Conservation (phyloP, 2,113 vertebrate genomes). For the Python bivittatus region DNA sequence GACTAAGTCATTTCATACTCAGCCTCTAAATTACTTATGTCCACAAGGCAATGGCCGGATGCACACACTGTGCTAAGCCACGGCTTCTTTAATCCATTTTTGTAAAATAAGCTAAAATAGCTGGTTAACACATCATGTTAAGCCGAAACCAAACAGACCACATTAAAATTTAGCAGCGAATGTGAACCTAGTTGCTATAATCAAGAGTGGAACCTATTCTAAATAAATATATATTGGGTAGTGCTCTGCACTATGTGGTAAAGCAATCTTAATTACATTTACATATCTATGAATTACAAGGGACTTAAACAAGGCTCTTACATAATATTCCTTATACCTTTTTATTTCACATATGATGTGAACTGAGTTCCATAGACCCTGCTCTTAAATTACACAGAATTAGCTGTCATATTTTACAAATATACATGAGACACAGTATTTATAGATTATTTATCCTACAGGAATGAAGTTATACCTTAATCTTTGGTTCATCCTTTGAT, state of each 20-base stretch:
- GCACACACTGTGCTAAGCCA: not conserved
- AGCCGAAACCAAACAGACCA: not conserved
- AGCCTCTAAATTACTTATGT: not conserved
- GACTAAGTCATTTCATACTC: not conserved
- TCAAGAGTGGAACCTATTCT: not conserved
- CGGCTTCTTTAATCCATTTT: not conserved
- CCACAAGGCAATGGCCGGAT: not conserved
- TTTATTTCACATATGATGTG: not conserved
- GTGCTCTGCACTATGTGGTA: not conserved
- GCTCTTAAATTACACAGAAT: not conserved
- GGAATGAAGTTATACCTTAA: constrained; percentile 85
- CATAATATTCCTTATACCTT: not conserved
- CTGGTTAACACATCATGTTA: not conserved
- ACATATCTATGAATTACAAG: not conserved
- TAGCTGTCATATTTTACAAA: not conserved
- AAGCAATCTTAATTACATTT: not conserved
- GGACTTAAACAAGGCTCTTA: not conserved
- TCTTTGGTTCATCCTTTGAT: constrained; percentile 95
- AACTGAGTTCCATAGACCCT: not conserved
- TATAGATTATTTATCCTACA: constrained; percentile 41
- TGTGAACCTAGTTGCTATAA: not conserved
- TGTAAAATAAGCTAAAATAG: not conserved
- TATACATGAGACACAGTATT: too few relatives aligned
- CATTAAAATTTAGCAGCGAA: not conserved
- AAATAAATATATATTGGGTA: not conserved